phyloP scores from a whole-genome alignment of 2,797 vertebrate species.

The Hypotaenidia philippensis region DNA sequence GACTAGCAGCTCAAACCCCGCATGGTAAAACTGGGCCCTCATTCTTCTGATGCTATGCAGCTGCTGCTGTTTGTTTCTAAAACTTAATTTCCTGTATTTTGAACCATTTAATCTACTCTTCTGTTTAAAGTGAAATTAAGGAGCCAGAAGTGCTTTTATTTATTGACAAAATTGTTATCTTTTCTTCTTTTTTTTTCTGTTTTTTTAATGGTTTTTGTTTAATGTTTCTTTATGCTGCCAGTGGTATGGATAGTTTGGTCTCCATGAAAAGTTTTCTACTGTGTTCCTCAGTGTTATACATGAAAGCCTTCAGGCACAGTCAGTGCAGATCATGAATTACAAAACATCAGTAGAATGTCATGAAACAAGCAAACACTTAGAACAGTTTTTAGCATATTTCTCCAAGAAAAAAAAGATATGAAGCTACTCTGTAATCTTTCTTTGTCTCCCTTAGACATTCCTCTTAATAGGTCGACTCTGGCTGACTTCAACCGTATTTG shows the following conservation, averaged over 20 bases:
- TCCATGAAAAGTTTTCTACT: background rate
- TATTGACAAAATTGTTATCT: rapidly evolving
- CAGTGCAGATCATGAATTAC: background rate
- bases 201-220: rapidly evolving
- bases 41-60: background rate
- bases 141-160: background rate
- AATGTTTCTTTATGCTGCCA: background rate
- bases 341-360: background rate
- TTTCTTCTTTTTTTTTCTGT: too few species aligned
- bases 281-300: background rate
- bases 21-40: background rate
- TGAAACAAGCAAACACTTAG: background rate
- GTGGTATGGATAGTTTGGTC: background rate
- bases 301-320: background rate
- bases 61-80: background rate
- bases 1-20: background rate
- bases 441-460: background rate
- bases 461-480: background rate
- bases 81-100: background rate
- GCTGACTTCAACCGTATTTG: background rate
- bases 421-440: background rate
- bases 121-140: background rate
- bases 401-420: background rate
- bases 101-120: background rate
- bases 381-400: background rate